A percentile compares a stretch with the other conserved stretches of the same genome.
These are phyloP conservation scores for Papilio demoleus DNA, from an alignment of 2,888 invertebrate genomes.

Conservation along the genomic window DNA sequence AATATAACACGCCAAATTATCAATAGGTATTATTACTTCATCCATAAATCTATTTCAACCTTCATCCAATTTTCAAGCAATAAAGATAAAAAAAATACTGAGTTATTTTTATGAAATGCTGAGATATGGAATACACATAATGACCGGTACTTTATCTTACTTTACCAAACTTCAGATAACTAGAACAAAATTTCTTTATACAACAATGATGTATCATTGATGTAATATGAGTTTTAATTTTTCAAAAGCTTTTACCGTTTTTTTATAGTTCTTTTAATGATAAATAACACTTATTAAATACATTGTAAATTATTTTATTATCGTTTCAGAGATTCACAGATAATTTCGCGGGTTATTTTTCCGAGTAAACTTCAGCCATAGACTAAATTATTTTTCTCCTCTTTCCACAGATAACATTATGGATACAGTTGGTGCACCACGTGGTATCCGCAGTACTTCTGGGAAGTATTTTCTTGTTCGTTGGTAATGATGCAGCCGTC, in stretches of 20 bases:
- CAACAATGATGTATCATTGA: background rate
- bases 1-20: background rate
- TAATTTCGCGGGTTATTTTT: no score
- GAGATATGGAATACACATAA: conserved; percentile 3
- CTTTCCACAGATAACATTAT: conserved; percentile 76
- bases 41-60: background rate
- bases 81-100: conserved; percentile 10
- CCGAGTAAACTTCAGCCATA: background rate
- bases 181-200: conserved; percentile 1
- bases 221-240: conserved; percentile 3
- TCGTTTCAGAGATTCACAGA: no score
- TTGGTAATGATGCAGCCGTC: conserved; percentile 82
- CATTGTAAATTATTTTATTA: no score
- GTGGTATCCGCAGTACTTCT: conserved; percentile 78
- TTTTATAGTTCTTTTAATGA: background rate
- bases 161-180: conserved; percentile 9
- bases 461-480: conserved; percentile 82
- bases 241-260: background rate
- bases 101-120: conserved; percentile 3
- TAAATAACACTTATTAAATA: background rate
- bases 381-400: no score
- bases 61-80: background rate
- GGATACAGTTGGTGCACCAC: conserved; percentile 84
- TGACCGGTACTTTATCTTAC: conserved; percentile 3
- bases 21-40: no score